Conservation (phyloP, 2,888 invertebrate genomes). For the Spatulosminthurus flaviceps region DNA sequence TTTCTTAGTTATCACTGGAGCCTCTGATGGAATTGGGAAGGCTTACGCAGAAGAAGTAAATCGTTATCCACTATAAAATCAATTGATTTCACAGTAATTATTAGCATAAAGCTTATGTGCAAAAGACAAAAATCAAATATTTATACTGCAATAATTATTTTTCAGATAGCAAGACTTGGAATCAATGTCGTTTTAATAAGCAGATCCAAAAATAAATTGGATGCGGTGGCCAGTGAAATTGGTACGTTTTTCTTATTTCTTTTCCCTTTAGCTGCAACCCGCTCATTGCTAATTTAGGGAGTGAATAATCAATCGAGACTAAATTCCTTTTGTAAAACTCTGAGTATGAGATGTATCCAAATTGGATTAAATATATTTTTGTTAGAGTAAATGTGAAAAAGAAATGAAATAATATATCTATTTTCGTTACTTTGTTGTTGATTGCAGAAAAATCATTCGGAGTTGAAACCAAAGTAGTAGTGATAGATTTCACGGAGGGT, state of each 20-base stretch:
- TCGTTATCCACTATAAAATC: neutral
- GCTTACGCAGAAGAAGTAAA: constrained; percentile 74
- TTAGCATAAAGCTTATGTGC: too few species aligned
- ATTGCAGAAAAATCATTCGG: constrained; percentile 68
- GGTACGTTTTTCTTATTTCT: too few species aligned
- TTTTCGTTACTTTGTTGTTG: neutral
- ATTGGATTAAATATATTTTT: too few species aligned
- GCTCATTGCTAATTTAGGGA: too few species aligned
- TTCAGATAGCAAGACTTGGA: constrained; percentile 63
- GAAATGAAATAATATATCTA: too few species aligned
- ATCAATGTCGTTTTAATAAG: constrained; percentile 64
- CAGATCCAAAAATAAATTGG: constrained; percentile 61
- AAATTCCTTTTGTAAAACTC: too few species aligned
- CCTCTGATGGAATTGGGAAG: constrained; percentile 90
- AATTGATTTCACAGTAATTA: too few species aligned
- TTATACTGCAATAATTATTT: neutral
- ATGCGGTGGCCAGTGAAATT: constrained; percentile 62
- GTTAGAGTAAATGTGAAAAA: too few species aligned
- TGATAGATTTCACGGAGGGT: constrained; percentile 81
- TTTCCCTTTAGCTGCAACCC: too few species aligned
- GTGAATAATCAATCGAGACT: too few species aligned
- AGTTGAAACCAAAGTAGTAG: constrained; percentile 80
- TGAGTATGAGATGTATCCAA: too few species aligned
- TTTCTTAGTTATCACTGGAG: constrained; percentile 84
- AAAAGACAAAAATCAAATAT: too few species aligned